Percentiles rank a stretch among this genome's conserved stretches.
Evolutionary conservation across 2,797 vertebrate species (phyloP).

Genomic region (Eurystomus glaucurus): DNA sequence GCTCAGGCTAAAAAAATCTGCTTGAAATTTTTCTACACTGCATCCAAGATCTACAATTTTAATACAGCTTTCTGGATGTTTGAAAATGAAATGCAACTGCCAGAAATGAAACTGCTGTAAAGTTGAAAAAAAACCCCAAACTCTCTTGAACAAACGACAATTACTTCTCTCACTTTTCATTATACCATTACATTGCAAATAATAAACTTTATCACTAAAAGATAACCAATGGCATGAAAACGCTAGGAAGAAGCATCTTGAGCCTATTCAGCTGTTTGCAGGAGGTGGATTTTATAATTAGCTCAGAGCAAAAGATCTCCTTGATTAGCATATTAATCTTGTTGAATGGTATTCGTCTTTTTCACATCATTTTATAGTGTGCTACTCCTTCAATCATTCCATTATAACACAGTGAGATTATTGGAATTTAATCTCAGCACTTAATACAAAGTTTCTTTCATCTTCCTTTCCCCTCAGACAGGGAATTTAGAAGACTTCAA

Average conservation of each 20-base stretch:
- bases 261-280: conserved; percentile 8
- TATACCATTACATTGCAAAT: neutral
- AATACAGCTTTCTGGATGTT: neutral
- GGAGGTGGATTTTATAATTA: neutral
- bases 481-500: neutral
- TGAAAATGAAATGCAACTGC: conserved; percentile 38
- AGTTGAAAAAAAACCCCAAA: neutral
- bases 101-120: conserved; percentile 5
- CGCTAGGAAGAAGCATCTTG: neutral
- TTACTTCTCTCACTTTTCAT: neutral
- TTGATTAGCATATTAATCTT: conserved; percentile 11
- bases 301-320: neutral
- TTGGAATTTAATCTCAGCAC: neutral
- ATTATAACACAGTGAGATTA: neutral
- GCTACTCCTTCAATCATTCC: neutral
- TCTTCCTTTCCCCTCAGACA: neutral
- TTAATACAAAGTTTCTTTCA: neutral
- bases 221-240: neutral
- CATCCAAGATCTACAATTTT: neutral
- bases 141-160: conserved; percentile 8
- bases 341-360: neutral
- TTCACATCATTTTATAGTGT: neutral
- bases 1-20: conserved; percentile 39
- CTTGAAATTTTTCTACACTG: neutral
- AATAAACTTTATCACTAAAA: neutral